Evolutionary conservation across 2,113 vertebrate genomes (phyloP).

Genomic region (Tragelaphus buxtoni): DNA sequence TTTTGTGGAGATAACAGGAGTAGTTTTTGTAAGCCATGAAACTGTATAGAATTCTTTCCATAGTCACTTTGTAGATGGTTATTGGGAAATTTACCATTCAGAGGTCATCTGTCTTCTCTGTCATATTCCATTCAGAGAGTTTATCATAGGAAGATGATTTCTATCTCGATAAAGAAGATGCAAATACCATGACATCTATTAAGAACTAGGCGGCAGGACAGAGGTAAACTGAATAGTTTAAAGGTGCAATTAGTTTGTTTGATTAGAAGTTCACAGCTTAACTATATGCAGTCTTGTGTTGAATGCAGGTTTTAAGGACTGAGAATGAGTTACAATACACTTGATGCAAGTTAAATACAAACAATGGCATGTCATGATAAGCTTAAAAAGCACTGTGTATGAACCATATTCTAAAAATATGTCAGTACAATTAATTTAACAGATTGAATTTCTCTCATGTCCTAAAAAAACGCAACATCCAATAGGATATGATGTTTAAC

Average conservation of each 20-base stretch:
- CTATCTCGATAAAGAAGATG: constrained; percentile 17
- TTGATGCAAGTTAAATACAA: background rate
- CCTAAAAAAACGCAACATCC: background rate
- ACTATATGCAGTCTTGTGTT: background rate
- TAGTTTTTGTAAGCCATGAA: background rate
- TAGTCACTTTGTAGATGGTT: background rate
- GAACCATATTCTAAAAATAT: background rate
- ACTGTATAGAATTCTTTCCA: background rate
- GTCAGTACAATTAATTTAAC: background rate
- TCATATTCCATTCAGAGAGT: background rate
- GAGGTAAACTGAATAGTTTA: constrained; percentile 26
- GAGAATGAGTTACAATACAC: background rate
- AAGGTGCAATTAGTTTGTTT: background rate
- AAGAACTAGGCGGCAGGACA: background rate
- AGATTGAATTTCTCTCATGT: background rate
- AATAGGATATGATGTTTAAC: background rate
- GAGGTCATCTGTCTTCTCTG: background rate
- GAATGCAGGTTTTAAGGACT: background rate
- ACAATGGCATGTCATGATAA: background rate
- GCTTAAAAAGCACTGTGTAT: background rate
- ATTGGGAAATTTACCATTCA: background rate
- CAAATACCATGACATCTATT: background rate
- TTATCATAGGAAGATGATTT: background rate
- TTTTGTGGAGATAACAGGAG: background rate
- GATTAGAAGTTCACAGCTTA: background rate